These are phyloP conservation scores for Laticauda colubrina DNA, from an alignment of 2,113 vertebrate species.

Conservation along the genomic window DNA sequence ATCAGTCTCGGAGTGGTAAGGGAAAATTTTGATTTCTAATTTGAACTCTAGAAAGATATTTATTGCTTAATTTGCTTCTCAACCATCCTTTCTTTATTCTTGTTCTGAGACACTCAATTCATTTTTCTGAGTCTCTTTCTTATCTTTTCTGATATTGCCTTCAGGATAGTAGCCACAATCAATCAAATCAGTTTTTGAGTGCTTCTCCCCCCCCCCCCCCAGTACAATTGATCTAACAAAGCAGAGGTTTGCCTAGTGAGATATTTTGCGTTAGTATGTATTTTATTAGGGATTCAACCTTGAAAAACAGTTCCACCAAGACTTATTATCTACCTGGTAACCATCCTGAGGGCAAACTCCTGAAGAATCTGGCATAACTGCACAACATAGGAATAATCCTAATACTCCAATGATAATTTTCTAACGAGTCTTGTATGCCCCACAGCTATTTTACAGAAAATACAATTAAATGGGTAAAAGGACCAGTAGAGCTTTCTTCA, in stretches of 20 bases:
- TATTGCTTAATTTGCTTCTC: neutral
- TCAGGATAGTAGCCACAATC: neutral
- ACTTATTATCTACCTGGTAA: neutral
- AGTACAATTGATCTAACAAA: neutral
- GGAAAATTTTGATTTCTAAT: neutral
- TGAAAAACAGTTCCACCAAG: neutral
- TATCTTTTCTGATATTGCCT: neutral
- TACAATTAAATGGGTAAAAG: neutral
- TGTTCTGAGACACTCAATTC: neutral
- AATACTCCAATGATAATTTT: neutral
- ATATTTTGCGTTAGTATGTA: neutral
- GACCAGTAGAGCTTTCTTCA: neutral
- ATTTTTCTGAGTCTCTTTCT: neutral
- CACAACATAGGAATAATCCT: neutral
- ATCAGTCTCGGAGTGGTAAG: neutral
- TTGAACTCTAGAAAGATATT: neutral
- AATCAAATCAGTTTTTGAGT: neutral
- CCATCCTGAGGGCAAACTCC: neutral
- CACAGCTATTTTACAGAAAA: neutral
- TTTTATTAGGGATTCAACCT: neutral
- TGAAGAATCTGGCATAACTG: neutral
- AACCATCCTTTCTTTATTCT: neutral
- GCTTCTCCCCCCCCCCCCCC: neutral
- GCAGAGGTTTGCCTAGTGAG: neutral
- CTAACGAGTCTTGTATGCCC: neutral